Conservation (phyloP, 2,113 vertebrate genomes). For the Calyptommatus sinebrachiatus region DNA sequence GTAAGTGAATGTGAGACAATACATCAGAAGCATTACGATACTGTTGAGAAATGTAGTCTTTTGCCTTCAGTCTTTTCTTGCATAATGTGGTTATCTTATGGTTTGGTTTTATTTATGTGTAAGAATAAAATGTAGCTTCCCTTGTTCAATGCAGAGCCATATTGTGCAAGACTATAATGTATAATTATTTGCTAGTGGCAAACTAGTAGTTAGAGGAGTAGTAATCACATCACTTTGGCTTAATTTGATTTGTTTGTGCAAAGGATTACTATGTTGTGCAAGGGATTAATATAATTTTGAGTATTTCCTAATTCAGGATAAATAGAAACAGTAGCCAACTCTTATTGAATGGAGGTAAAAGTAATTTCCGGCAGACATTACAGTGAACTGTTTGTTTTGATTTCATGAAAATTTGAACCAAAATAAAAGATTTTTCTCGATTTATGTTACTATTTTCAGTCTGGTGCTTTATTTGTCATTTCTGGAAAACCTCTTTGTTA, state of each 20-base stretch:
- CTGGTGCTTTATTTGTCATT: background rate
- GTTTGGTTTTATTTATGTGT: too few relatives aligned
- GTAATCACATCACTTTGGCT: too few relatives aligned
- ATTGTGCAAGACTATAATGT: too few relatives aligned
- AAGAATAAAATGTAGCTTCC: too few relatives aligned
- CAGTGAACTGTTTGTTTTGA: background rate
- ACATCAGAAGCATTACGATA: background rate
- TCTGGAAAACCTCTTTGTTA: background rate
- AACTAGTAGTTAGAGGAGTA: too few relatives aligned
- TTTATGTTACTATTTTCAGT: background rate
- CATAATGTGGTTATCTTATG: too few relatives aligned
- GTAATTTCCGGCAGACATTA: background rate
- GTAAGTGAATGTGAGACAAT: background rate
- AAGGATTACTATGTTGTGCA: too few relatives aligned
- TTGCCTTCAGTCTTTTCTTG: background rate
- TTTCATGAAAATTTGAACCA: background rate
- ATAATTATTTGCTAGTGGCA: too few relatives aligned
- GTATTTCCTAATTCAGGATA: background rate
- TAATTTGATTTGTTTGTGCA: too few relatives aligned
- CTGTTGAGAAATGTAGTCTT: fast-evolving
- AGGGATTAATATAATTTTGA: background rate
- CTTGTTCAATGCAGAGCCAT: too few relatives aligned
- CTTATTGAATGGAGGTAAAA: background rate
- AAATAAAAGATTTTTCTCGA: background rate
- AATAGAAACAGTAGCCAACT: background rate